Conservation (phyloP, 64 coral and sea anemone genomes). For the Pachyseris speciosa region DNA sequence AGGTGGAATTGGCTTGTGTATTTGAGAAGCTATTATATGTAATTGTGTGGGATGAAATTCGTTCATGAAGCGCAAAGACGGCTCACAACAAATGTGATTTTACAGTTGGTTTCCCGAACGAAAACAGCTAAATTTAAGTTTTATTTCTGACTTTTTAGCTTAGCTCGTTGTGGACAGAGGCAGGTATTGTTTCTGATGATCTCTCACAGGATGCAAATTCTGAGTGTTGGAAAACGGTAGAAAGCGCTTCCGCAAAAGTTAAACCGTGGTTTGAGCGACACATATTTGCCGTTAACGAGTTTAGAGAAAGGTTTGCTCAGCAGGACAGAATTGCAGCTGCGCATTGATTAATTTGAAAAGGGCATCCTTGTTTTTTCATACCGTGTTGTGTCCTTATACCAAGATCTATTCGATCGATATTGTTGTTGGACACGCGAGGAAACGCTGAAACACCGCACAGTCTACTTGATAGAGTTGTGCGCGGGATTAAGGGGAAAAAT, state of each 20-base stretch:
- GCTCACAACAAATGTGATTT: too few relatives aligned
- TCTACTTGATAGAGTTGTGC: too few relatives aligned
- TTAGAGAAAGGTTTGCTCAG: neutral
- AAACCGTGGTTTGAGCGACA: too few relatives aligned
- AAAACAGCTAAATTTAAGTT: neutral
- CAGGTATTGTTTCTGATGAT: neutral
- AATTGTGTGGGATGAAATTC: too few relatives aligned
- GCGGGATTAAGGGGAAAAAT: neutral
- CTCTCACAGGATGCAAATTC: neutral
- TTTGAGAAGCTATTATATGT: too few relatives aligned
- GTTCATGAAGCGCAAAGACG: too few relatives aligned
- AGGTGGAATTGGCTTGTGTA: too few relatives aligned
- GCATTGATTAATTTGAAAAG: neutral
- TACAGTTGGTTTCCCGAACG: too few relatives aligned
- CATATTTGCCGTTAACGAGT: neutral
- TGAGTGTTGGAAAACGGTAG: neutral
- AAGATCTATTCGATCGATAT: neutral
- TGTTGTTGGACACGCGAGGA: neutral
- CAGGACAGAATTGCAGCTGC: neutral
- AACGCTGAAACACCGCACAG: neutral
- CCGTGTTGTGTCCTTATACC: neutral
- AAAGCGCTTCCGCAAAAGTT: neutral
- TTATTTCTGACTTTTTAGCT: neutral
- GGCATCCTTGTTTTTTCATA: neutral
- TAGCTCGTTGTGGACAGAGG: neutral